These are phyloP conservation scores for Daubentonia madagascariensis DNA, from an alignment of 2,113 vertebrate genomes.

Conservation along the genomic window DNA sequence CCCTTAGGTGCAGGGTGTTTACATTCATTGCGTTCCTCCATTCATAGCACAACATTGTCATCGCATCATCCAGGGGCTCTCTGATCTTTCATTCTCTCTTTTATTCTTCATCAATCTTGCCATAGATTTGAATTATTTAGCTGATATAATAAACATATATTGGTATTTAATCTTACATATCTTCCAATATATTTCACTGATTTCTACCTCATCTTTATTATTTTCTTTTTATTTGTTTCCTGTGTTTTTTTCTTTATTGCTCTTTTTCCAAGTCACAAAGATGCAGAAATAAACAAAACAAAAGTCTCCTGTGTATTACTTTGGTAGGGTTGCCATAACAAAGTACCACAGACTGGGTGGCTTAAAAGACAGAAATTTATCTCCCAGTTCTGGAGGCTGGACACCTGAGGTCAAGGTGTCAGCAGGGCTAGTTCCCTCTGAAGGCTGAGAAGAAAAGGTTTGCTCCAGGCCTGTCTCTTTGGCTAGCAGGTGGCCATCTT, in stretches of 20 bases:
- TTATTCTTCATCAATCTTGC: background rate
- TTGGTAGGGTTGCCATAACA: background rate
- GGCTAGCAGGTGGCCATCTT: background rate
- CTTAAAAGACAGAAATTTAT: background rate
- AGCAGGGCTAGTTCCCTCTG: background rate
- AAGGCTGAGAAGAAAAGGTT: background rate
- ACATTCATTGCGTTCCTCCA: background rate
- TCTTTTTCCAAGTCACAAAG: background rate
- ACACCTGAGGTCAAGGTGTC: background rate
- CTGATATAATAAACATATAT: background rate
- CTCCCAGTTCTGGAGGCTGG: background rate
- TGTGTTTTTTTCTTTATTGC: background rate
- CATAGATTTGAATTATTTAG: background rate
- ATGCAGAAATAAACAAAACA: background rate
- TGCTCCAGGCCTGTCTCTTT: background rate
- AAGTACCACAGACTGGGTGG: background rate
- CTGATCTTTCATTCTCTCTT: background rate
- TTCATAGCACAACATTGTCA: background rate
- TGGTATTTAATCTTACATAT: background rate
- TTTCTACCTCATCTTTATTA: background rate
- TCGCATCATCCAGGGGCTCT: background rate
- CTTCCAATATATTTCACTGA: background rate
- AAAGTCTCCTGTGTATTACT: background rate
- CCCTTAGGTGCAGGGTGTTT: background rate
- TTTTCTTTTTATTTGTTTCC: background rate